Evolutionary conservation across 2,888 invertebrate species (phyloP).

Genomic region (Sesamia inferens): DNA sequence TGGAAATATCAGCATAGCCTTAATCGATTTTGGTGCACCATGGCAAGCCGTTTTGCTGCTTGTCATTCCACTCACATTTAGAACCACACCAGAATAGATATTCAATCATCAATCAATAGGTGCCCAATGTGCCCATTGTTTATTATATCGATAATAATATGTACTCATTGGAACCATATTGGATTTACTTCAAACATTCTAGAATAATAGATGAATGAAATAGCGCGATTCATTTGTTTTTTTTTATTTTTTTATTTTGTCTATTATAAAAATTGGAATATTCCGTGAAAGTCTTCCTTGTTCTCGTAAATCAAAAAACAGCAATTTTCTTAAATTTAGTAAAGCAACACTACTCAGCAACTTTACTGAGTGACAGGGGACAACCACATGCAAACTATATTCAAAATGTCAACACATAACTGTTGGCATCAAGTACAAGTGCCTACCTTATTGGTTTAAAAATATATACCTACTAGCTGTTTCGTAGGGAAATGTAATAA

Average conservation of each 20-base stretch:
- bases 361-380: background rate
- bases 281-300: background rate
- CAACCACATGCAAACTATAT: background rate
- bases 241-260: background rate
- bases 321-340: slow-evolving; percentile 15
- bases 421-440: too few species aligned
- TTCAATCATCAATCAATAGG: slow-evolving; percentile 39
- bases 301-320: background rate
- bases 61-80: background rate
- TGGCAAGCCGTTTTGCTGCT: slow-evolving; percentile 2
- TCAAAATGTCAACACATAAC: background rate
- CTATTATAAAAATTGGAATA: background rate
- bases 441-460: background rate
- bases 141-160: slow-evolving; percentile 5
- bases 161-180: background rate
- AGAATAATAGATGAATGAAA: background rate
- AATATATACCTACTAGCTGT: background rate
- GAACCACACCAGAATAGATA: background rate
- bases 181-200: background rate
- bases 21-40: slow-evolving; percentile 11
- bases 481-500: background rate
- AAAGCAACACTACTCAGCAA: slow-evolving; percentile 1
- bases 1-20: background rate
- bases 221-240: background rate
- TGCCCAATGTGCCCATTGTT: background rate